Percentiles rank a stretch among this genome's conserved stretches.
phyloP scores from a whole-genome alignment of 2,888 invertebrate species.

The Hesperia comma region DNA sequence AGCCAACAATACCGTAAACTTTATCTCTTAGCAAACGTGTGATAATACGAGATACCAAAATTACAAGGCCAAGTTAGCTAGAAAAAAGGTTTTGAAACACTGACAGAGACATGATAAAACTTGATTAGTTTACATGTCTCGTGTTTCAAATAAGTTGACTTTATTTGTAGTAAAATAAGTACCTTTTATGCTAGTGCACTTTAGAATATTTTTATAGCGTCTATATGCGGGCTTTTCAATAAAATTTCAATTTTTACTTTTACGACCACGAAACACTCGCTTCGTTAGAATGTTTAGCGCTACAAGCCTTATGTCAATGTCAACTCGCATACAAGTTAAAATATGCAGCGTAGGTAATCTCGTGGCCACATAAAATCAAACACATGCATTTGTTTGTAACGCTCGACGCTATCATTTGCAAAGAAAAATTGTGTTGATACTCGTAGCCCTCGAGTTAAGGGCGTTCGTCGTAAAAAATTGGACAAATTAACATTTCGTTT shows the following conservation, averaged over 20 bases:
- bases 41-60: conserved; percentile 17
- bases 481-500: conserved; percentile 7
- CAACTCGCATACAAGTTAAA: too few species aligned
- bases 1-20: conserved; percentile 21
- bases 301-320: too few species aligned
- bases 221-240: neutral
- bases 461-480: conserved; percentile 8
- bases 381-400: too few species aligned
- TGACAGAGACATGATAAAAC: neutral
- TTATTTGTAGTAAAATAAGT: neutral
- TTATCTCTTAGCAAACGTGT: conserved; percentile 22
- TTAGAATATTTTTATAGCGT: too few species aligned
- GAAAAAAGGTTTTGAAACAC: neutral
- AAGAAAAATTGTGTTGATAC: too few species aligned
- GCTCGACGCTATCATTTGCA: too few species aligned
- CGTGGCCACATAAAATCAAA: too few species aligned
- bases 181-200: too few species aligned
- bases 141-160: neutral
- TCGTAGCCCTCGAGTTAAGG: neutral
- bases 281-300: too few species aligned
- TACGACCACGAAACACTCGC: neutral
- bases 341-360: too few species aligned
- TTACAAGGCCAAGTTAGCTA: conserved; percentile 9
- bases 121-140: neutral
- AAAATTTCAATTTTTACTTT: conserved; percentile 10